Evolutionary conservation across 2,888 invertebrate species (phyloP), one percentile per base, ranked within the genome.

Genomic region (Pammene fasciana): DNA sequence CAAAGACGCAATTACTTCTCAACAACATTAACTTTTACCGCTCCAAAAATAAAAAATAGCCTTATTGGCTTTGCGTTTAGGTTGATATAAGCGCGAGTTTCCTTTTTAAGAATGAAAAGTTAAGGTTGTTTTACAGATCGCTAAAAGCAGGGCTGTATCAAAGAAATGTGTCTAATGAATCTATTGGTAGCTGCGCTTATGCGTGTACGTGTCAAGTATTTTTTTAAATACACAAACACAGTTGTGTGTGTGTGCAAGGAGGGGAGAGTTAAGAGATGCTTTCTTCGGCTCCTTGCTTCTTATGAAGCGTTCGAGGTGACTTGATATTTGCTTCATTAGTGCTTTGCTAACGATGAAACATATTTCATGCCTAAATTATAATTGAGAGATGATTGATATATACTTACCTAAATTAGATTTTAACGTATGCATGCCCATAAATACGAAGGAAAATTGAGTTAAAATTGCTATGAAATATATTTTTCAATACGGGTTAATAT

Each of bases 141-240:
- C 89, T 91, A 89, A 91, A 92, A 91, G 91, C 90, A 79, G 80
- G 75, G 83, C 81, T 79, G 85, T 89, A 85, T 90, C 91, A 92
- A 92, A 92, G 91, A 91, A 92, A 90, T 88, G 85, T 89, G 84
- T 90, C 91, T 92, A 90, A 92, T 90, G 90, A 92, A 87, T 89
- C 87, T 89, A 92, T 92, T 90, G 91, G 89, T 90, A 89, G 88
- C 86, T 87, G 75, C 75, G 80, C 78, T 78, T 87, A 82, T 86
- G 82, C 88, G 82, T 86, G 83, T 85, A 79, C 80, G 78, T 79
- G 82, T 80, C 75, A 78, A 84, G 86, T 83, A 85, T 89, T 89
- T 92, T 87, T 86, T 90, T 88, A 86, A 83, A 82, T 86, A 85
- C 81, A 79, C 82, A 83, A 81, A 82, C 79, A 78, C 72, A 68